These are phyloP conservation scores for Coendou prehensilis DNA, from an alignment of 2,797 vertebrate species.

Conservation along the genomic window DNA sequence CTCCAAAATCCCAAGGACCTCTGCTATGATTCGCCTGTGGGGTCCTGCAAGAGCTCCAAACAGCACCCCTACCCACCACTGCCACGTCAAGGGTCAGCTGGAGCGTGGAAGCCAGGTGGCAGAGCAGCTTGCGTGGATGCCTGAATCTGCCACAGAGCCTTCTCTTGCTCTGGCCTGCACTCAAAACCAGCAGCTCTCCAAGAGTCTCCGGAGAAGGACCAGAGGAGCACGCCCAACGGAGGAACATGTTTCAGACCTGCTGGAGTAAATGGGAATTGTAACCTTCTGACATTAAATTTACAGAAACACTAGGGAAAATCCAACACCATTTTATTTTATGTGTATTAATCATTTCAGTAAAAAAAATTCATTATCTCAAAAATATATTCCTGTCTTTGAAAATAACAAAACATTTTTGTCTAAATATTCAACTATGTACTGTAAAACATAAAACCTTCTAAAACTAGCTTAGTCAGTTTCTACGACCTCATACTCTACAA, in stretches of 20 bases:
- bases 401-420: constrained; percentile 36
- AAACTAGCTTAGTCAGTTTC: neutral
- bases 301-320: neutral
- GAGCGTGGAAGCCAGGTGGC: neutral
- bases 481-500: neutral
- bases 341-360: constrained; percentile 16
- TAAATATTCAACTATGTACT: neutral
- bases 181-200: no score
- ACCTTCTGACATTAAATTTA: neutral
- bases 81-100: neutral
- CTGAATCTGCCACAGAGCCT: neutral
- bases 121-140: neutral
- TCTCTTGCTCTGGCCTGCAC: neutral
- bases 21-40: neutral
- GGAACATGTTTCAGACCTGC: no score
- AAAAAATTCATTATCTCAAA: neutral
- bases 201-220: neutral
- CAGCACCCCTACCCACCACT: neutral
- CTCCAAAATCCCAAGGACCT: neutral
- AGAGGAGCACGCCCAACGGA: neutral
- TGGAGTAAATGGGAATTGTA: neutral
- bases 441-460: neutral
- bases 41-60: neutral
- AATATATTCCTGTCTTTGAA: constrained; percentile 35
- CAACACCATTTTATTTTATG: neutral